A percentile compares a stretch with the other conserved stretches of the same genome.
Conservation (phyloP, 2,888 invertebrate genomes). For the Drosophila testacea region DNA sequence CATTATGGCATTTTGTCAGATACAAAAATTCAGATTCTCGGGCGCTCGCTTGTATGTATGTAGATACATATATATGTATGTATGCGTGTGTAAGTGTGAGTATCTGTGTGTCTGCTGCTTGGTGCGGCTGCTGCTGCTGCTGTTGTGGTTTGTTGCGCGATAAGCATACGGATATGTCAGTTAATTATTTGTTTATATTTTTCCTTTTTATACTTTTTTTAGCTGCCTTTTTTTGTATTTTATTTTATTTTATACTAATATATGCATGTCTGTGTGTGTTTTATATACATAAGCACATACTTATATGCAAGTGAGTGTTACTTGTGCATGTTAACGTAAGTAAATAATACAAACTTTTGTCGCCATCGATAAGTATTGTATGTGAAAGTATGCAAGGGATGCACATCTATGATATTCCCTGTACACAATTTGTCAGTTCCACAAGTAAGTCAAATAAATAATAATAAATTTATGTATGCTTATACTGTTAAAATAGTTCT, state of each 20-base stretch:
- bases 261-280: conserved; percentile 16
- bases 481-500: too few relatives aligned
- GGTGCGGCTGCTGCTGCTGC: conserved; percentile 37
- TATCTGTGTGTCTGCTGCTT: conserved; percentile 20
- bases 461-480: too few relatives aligned
- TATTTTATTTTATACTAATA: conserved; percentile 18
- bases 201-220: conserved; percentile 50
- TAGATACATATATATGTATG: conserved; percentile 19
- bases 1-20: conserved; percentile 80
- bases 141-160: conserved; percentile 79
- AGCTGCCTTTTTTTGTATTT: conserved; percentile 20
- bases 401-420: background rate
- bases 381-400: background rate
- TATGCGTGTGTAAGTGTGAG: conserved; percentile 35
- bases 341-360: conserved; percentile 34
- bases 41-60: conserved; percentile 43
- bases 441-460: too few relatives aligned
- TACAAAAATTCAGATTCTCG: conserved; percentile 80
- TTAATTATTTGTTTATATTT: conserved; percentile 82
- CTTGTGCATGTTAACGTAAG: conserved; percentile 27
- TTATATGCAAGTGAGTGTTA: conserved; percentile 16
- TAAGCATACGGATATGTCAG: conserved; percentile 82
- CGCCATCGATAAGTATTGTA: conserved; percentile 41
- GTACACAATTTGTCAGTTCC: background rate
- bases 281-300: background rate